These are phyloP conservation scores for Cuniculus paca DNA, from an alignment of 2,797 vertebrate genomes.

Conservation along the genomic window DNA sequence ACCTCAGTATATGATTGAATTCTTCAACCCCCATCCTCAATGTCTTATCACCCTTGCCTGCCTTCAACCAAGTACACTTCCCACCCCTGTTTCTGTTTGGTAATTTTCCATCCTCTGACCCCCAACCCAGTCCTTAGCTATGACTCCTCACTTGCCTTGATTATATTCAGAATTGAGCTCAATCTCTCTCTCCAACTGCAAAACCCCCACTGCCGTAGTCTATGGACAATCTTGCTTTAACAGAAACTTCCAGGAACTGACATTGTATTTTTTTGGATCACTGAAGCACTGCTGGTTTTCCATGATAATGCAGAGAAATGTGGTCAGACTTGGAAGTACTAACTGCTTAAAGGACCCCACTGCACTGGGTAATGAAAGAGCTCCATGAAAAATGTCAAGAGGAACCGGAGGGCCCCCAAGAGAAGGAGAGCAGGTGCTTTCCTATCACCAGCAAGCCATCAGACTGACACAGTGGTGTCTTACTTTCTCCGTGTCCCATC, in stretches of 20 bases:
- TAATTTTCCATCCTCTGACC: not conserved
- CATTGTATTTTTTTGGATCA: not conserved
- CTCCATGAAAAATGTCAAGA: not conserved
- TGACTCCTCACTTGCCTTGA: not conserved
- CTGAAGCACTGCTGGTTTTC: not conserved
- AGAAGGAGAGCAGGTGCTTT: not conserved
- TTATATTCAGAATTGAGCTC: not conserved
- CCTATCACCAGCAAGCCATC: not conserved
- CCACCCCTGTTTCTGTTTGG: not conserved
- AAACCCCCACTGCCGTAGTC: not conserved
- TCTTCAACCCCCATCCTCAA: not conserved
- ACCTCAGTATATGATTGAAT: not conserved
- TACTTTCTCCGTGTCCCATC: not conserved
- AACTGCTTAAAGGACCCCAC: not conserved
- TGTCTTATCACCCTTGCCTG: not conserved
- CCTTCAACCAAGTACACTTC: not conserved
- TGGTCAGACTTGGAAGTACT: not conserved
- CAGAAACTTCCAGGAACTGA: not conserved
- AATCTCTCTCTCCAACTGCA: not conserved
- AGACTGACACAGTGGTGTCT: rapidly evolving
- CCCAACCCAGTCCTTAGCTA: not conserved
- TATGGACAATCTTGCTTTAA: not conserved
- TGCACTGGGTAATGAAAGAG: not conserved
- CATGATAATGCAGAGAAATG: not conserved
- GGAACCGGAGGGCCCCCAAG: rapidly evolving